Percentiles rank a stretch among this genome's conserved stretches.
Evolutionary conservation across 64 coral and sea anemone genomes (phyloP).

Genomic region (Anthopleura sola): DNA sequence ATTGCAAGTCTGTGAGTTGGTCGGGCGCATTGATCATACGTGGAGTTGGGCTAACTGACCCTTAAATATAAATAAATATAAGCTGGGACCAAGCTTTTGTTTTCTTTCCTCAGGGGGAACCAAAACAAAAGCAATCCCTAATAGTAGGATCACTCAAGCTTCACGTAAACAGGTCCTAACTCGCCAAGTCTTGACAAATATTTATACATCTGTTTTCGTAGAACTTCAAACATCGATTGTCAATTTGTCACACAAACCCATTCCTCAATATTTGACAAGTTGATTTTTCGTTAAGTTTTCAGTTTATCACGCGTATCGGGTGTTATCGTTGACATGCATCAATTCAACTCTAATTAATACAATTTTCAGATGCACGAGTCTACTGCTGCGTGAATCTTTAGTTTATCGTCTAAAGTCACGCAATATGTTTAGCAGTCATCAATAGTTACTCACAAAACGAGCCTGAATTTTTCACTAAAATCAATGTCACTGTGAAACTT

Average conservation of each 20-base stretch:
- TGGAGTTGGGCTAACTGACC: no score
- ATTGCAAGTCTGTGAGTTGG: no score
- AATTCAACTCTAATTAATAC: neutral
- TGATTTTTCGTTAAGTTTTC: neutral
- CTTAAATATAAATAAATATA: no score
- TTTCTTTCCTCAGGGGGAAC: no score
- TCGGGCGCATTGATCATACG: no score
- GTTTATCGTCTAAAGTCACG: neutral
- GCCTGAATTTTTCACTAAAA: neutral
- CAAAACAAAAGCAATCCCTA: no score
- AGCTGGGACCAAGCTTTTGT: no score
- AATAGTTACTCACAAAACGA: neutral
- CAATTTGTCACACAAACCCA: neutral
- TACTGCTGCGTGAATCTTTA: neutral
- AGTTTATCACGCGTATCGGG: neutral
- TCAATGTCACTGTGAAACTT: no score
- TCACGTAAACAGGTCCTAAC: no score
- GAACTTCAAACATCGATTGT: neutral
- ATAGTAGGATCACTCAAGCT: no score
- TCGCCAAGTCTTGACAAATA: no score
- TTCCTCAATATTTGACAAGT: neutral
- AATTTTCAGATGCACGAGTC: neutral
- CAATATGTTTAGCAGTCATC: neutral
- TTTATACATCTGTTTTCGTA: neutral
- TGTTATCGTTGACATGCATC: neutral